Percentiles rank a stretch among this genome's conserved stretches.
Conservation (phyloP, 2,888 invertebrate genomes). For the Pyrrhia umbra region DNA sequence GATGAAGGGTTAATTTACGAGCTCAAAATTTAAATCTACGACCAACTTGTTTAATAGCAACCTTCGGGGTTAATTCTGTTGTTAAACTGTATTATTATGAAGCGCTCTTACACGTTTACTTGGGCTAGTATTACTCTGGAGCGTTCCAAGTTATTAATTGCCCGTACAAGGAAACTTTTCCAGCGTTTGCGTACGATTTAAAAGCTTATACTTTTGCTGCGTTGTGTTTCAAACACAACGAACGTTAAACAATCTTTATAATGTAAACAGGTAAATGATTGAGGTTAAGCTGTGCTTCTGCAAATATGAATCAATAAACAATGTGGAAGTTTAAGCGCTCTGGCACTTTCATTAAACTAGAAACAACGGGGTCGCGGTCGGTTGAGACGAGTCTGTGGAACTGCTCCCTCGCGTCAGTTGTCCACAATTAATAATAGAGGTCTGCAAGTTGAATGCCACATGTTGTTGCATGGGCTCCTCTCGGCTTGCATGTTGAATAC, state of each 20-base stretch:
- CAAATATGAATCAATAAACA: constrained; percentile 75
- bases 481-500: constrained; percentile 85
- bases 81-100: constrained; percentile 85
- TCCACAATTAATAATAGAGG: constrained; percentile 88
- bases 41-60: constrained; percentile 87
- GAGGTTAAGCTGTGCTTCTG: constrained; percentile 55
- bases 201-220: constrained; percentile 53
- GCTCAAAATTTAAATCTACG: constrained; percentile 90
- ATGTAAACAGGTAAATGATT: constrained; percentile 55
- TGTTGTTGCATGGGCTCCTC: constrained; percentile 87
- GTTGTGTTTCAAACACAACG: constrained; percentile 44
- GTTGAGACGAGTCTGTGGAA: constrained; percentile 64
- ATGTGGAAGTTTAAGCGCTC: constrained; percentile 66
- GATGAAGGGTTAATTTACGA: constrained; percentile 90
- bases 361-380: constrained; percentile 73
- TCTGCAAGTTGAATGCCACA: constrained; percentile 87
- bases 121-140: constrained; percentile 54
- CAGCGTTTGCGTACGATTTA: constrained; percentile 60
- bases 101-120: constrained; percentile 72
- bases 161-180: constrained; percentile 60
- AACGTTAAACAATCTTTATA: constrained; percentile 23
- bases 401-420: constrained; percentile 81
- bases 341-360: constrained; percentile 79
- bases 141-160: constrained; percentile 63
- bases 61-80: constrained; percentile 86